Evolutionary conservation across 2,797 vertebrate species (phyloP).

Genomic region (Sebastes paucispinis): DNA sequence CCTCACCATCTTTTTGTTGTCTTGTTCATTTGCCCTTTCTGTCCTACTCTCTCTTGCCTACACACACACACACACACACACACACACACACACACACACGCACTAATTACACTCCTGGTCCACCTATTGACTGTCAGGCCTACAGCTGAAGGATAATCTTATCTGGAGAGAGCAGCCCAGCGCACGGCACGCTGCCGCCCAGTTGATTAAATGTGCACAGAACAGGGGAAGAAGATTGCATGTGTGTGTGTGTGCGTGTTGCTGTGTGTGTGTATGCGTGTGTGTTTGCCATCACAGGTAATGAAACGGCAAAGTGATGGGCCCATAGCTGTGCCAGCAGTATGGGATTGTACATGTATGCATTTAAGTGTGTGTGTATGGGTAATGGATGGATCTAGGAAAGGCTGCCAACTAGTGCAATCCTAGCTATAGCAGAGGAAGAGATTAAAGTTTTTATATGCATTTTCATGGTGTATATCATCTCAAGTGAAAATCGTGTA

Average conservation of each 20-base stretch:
- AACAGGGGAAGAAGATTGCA: slow-evolving; percentile 21
- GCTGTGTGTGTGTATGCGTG: not conserved
- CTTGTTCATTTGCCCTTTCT: slow-evolving; percentile 38
- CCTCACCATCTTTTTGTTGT: slow-evolving; percentile 15
- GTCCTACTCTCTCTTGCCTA: not conserved
- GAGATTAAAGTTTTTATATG: not conserved
- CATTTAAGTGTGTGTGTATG: not conserved
- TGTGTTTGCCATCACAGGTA: slow-evolving; percentile 36
- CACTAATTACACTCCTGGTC: slow-evolving; percentile 60
- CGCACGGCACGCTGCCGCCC: slow-evolving; percentile 20
- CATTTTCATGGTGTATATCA: not conserved
- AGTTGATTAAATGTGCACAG: slow-evolving; percentile 67
- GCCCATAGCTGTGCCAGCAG: slow-evolving; percentile 33
- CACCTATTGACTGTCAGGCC: slow-evolving; percentile 58
- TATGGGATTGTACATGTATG: slow-evolving; percentile 24
- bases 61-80: not conserved
- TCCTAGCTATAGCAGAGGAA: not conserved
- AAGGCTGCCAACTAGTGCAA: not conserved
- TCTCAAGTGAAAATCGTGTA: not conserved
- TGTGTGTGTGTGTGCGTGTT: not conserved
- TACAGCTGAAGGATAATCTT: slow-evolving; percentile 65
- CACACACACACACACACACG: not conserved
- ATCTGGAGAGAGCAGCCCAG: slow-evolving; percentile 60
- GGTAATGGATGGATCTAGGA: not conserved
- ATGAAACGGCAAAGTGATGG: slow-evolving; percentile 51